Conservation (phyloP, 2,888 invertebrate species). For the Drosophila testacea region DNA sequence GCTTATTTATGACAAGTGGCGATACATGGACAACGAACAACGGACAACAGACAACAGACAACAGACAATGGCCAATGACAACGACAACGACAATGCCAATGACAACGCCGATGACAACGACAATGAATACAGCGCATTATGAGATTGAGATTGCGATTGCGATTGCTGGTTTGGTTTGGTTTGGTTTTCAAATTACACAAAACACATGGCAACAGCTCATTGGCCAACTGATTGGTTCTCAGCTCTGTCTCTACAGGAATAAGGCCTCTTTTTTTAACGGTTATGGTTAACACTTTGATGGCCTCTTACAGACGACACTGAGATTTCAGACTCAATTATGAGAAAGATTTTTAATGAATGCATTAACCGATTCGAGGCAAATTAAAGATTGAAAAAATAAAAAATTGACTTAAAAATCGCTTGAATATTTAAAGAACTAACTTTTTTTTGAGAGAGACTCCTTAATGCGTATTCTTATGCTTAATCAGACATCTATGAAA, state of each 20-base stretch:
- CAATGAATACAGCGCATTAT: constrained; percentile 69
- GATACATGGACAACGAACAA: constrained; percentile 6
- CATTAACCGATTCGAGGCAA: too few relatives aligned
- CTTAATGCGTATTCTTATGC: too few relatives aligned
- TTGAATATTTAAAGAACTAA: too few relatives aligned
- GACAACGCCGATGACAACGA: constrained; percentile 51
- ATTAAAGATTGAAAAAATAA: too few relatives aligned
- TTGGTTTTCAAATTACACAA: constrained; percentile 71
- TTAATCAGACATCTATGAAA: too few relatives aligned
- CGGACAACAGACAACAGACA: constrained; percentile 10
- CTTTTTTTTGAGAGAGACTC: too few relatives aligned
- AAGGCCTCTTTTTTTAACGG: background rate
- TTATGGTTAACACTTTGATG: constrained; percentile 6
- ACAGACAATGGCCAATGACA: constrained; percentile 32
- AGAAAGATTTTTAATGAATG: background rate
- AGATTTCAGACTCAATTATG: background rate
- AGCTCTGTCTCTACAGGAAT: background rate
- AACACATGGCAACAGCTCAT: constrained; percentile 57
- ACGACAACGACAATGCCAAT: constrained; percentile 30
- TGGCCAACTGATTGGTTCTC: constrained; percentile 47
- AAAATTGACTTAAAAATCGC: too few relatives aligned
- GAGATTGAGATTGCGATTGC: constrained; percentile 53
- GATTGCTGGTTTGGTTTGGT: constrained; percentile 32
- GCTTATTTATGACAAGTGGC: constrained; percentile 68
- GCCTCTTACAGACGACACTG: background rate